A percentile compares a stretch with the other conserved stretches of the same genome.
These are phyloP conservation scores for Apis dorsata DNA, from an alignment of 1,140 invertebrate genomes.

Conservation along the genomic window DNA sequence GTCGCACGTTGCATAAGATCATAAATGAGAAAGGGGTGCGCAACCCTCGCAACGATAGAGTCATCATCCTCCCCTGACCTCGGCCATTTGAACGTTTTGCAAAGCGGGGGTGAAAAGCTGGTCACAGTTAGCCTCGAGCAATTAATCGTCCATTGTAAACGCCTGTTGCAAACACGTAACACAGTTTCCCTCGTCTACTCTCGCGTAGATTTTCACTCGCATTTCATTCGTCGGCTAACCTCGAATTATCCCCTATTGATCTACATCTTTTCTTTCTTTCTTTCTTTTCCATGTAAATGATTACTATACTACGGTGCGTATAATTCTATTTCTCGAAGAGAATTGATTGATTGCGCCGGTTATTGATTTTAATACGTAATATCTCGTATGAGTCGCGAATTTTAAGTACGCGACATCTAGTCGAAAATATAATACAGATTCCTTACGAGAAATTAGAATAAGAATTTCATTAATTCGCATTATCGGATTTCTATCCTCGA, in stretches of 20 bases:
- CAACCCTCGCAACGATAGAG: constrained; percentile 62
- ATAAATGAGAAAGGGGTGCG: constrained; percentile 71
- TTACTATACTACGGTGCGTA: neutral
- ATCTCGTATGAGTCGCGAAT: no score
- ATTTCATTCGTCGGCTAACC: neutral
- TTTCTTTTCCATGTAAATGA: neutral
- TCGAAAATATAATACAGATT: no score
- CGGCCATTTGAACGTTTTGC: neutral
- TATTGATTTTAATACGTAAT: no score
- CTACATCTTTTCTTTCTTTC: neutral
- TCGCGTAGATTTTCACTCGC: neutral
- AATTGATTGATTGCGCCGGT: neutral
- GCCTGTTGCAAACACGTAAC: constrained; percentile 5
- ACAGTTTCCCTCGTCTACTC: neutral
- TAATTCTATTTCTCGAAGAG: neutral
- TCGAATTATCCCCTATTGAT: neutral
- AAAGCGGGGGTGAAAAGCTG: neutral
- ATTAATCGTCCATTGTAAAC: constrained; percentile 39
- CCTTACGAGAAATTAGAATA: constrained; percentile 24
- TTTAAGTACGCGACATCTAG: no score
- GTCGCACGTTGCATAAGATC: constrained; percentile 74
- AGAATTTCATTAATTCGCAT: constrained; percentile 22
- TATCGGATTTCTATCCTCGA: neutral
- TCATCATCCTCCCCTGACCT: constrained; percentile 72
- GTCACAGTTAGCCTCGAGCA: constrained; percentile 12